Evolutionary conservation across 1,140 invertebrate species (phyloP).

Genomic region (Chelonus insularis): DNA sequence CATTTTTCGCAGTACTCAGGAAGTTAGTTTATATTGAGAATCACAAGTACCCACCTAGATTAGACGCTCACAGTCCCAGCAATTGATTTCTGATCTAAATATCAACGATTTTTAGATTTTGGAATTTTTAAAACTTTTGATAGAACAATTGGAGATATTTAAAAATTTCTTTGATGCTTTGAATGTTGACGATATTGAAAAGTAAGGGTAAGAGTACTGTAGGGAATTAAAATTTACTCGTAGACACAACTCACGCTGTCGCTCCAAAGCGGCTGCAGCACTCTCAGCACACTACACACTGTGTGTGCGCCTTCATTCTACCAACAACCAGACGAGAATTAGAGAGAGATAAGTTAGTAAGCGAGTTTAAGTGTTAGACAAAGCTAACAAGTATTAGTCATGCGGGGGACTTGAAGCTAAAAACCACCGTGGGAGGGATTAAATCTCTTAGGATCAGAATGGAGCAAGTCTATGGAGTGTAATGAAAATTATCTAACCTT

Average conservation of each 20-base stretch:
- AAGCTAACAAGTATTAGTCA: background rate
- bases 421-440: constrained; percentile 31
- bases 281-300: constrained; percentile 29
- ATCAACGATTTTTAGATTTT: background rate
- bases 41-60: background rate
- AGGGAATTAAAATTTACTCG: background rate
- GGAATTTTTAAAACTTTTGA: no score
- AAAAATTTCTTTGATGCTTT: no score
- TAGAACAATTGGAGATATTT: no score
- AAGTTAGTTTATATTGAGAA: no score
- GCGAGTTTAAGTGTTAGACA: background rate
- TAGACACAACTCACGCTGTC: constrained; percentile 14
- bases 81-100: background rate
- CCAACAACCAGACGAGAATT: background rate
- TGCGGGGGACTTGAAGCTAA: background rate
- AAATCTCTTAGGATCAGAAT: constrained; percentile 33
- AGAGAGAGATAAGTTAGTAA: background rate
- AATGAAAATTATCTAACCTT: no score
- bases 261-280: constrained; percentile 30
- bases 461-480: no score
- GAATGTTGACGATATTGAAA: no score
- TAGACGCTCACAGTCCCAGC: background rate
- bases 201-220: background rate
- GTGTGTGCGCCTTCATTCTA: constrained; percentile 15
- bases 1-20: no score